phyloP scores from a whole-genome alignment of 2,797 vertebrate species.

The Myripristis murdjan region DNA sequence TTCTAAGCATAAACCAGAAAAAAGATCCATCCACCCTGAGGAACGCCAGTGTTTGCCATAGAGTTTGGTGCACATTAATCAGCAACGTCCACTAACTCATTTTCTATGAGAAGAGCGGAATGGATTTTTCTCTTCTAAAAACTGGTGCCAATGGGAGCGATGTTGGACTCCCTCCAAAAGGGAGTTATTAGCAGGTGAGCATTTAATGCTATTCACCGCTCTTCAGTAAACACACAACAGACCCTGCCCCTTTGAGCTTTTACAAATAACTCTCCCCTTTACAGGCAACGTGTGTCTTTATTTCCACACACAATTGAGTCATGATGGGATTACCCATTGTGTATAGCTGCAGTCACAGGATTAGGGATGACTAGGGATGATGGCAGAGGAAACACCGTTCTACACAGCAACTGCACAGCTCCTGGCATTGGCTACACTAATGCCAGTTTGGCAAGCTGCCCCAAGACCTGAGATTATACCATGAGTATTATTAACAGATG shows the following conservation, averaged over 20 bases:
- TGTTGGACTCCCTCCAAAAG: constrained; percentile 49
- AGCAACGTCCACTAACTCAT: constrained; percentile 15
- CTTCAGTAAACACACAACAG: constrained; percentile 62
- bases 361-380: constrained; percentile 77
- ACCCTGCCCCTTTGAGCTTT: constrained; percentile 62
- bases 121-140: too few species aligned
- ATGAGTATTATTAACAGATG: constrained; percentile 22
- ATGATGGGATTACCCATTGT: constrained; percentile 82
- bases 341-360: constrained; percentile 81
- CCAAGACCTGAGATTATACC: constrained; percentile 41
- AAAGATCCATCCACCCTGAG: constrained; percentile 33
- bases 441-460: constrained; percentile 37
- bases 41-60: constrained; percentile 30
- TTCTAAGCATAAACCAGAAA: constrained; percentile 12
- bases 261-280: constrained; percentile 69
- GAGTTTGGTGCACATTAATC: not conserved
- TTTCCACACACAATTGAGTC: constrained; percentile 79
- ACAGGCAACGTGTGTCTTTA: constrained; percentile 74
- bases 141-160: constrained; percentile 23
- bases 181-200: constrained; percentile 65
- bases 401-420: constrained; percentile 57
- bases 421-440: constrained; percentile 36
- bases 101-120: constrained; percentile 41
- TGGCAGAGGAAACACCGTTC: constrained; percentile 68
- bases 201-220: constrained; percentile 61